Conservation (phyloP, 2,888 invertebrate genomes). For the Muscina levida region DNA sequence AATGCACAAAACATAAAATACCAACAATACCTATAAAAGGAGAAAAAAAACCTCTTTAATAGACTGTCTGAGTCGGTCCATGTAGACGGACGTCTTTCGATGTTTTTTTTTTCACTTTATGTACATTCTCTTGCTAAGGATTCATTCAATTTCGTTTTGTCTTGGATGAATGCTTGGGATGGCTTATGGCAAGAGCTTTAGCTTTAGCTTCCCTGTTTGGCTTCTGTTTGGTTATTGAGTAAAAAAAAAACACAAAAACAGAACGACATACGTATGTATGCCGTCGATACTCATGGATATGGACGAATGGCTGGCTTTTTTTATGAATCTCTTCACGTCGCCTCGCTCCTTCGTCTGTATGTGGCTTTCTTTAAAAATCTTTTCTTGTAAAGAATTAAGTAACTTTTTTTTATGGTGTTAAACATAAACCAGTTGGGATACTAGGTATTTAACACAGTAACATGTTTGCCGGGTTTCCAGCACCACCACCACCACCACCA, state of each 20-base stretch:
- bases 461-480: slow-evolving; percentile 32
- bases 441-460: slow-evolving; percentile 59
- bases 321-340: slow-evolving; percentile 55
- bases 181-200: slow-evolving; percentile 40
- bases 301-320: slow-evolving; percentile 45
- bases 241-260: slow-evolving; percentile 38
- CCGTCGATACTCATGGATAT: slow-evolving; percentile 22
- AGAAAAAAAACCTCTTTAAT: slow-evolving; percentile 45
- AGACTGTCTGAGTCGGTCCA: slow-evolving; percentile 54
- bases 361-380: slow-evolving; percentile 38
- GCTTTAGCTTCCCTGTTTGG: slow-evolving; percentile 61
- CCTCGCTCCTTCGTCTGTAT: background rate
- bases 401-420: slow-evolving; percentile 58
- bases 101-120: slow-evolving; percentile 5
- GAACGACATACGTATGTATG: slow-evolving; percentile 36
- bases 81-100: slow-evolving; percentile 43
- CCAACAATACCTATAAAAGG: background rate
- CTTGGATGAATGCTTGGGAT: background rate
- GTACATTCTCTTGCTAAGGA: slow-evolving; percentile 18
- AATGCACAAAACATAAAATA: slow-evolving; percentile 4
- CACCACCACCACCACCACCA: too few species aligned
- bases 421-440: slow-evolving; percentile 61
- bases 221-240: slow-evolving; percentile 45
- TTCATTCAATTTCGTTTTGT: slow-evolving; percentile 15
- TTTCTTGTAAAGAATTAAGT: slow-evolving; percentile 55